Conservation (phyloP, 1,140 invertebrate genomes). For the Microplitis mediator region DNA sequence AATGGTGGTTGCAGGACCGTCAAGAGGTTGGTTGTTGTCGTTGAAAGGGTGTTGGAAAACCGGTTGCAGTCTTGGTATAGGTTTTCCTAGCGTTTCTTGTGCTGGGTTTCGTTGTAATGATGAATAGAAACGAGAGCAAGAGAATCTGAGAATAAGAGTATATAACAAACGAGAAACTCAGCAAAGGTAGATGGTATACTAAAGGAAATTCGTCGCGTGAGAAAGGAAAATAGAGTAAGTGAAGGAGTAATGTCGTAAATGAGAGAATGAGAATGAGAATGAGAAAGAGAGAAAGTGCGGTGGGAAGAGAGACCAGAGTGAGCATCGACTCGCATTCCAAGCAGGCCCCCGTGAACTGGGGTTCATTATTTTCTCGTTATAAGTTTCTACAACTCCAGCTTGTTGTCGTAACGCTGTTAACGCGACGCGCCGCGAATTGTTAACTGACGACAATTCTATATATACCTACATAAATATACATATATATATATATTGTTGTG, state of each 20-base stretch:
- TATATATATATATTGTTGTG: background rate
- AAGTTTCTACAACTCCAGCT: slow-evolving; percentile 61
- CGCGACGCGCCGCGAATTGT: slow-evolving; percentile 58
- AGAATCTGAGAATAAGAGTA: background rate
- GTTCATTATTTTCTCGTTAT: slow-evolving; percentile 63
- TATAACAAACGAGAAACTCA: background rate
- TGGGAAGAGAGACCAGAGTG: slow-evolving; percentile 9
- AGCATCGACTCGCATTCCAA: slow-evolving; percentile 54
- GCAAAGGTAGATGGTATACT: no score
- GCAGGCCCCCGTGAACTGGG: slow-evolving; percentile 52
- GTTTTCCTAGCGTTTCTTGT: background rate
- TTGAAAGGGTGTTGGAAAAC: background rate
- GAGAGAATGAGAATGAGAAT: background rate
- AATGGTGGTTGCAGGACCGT: slow-evolving; percentile 7
- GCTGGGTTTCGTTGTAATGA: background rate
- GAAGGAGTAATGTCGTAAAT: slow-evolving; percentile 7
- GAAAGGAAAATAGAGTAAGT: slow-evolving; percentile 1
- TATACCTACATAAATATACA: background rate
- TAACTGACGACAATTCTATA: slow-evolving; percentile 47
- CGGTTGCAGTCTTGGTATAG: background rate
- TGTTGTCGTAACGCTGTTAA: slow-evolving; percentile 61
- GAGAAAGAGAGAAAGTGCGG: slow-evolving; percentile 14
- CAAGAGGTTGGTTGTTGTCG: slow-evolving; percentile 18
- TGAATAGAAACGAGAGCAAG: background rate
- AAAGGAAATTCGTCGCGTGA: background rate